These are phyloP conservation scores for Accipiter virgatus DNA, from an alignment of 2,113 vertebrate species.

Conservation along the genomic window DNA sequence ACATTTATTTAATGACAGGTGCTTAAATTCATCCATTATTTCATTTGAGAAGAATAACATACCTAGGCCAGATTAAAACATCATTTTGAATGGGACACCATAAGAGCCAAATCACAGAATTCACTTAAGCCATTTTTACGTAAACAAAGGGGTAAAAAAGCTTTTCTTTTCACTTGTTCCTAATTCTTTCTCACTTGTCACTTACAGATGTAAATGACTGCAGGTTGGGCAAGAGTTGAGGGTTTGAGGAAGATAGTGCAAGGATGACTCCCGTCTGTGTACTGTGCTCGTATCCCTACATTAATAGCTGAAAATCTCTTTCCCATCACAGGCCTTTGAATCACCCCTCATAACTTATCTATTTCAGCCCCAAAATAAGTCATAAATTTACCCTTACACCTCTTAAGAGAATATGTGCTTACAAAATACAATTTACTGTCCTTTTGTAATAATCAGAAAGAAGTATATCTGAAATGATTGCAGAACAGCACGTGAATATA, in stretches of 20 bases:
- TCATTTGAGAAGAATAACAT: neutral
- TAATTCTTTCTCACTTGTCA: neutral
- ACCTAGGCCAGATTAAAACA: neutral
- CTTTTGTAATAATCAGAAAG: neutral
- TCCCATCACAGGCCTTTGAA: neutral
- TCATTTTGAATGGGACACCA: neutral
- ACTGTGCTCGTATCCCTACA: rapidly evolving
- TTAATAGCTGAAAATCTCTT: neutral
- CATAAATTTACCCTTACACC: neutral
- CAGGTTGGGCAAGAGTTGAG: neutral
- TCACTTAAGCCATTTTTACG: neutral
- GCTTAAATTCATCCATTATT: neutral
- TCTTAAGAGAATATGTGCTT: neutral
- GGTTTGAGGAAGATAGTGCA: neutral
- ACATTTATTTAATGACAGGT: neutral
- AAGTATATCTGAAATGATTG: neutral
- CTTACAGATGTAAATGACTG: neutral
- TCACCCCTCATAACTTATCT: neutral
- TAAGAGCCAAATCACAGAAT: neutral
- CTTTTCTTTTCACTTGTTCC: neutral
- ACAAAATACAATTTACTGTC: neutral
- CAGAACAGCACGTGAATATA: neutral
- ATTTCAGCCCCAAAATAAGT: neutral
- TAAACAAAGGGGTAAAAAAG: neutral
- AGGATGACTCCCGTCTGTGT: neutral